These are phyloP conservation scores for Dicranocentrus wangi DNA, from an alignment of 2,888 invertebrate genomes.

Conservation along the genomic window DNA sequence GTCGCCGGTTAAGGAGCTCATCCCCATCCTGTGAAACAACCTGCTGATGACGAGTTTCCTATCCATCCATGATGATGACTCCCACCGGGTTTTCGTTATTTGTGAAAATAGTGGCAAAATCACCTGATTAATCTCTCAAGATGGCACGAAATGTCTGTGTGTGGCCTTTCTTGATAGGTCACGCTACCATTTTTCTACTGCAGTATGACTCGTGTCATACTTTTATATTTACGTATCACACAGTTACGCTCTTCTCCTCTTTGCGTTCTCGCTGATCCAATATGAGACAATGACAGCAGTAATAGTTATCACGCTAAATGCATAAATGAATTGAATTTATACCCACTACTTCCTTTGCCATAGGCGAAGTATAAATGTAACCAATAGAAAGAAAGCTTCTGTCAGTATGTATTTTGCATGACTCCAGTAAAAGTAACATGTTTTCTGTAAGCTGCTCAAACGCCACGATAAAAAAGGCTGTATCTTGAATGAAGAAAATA, in stretches of 20 bases:
- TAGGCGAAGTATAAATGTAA: neutral
- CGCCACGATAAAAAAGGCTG: too few relatives aligned
- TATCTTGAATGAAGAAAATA: too few relatives aligned
- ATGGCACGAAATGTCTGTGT: slow-evolving; percentile 34
- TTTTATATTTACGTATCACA: neutral
- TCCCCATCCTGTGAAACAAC: too few relatives aligned
- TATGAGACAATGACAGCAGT: neutral
- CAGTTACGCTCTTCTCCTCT: neutral
- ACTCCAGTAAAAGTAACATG: too few relatives aligned
- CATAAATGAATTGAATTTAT: neutral
- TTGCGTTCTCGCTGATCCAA: too few relatives aligned
- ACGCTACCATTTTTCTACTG: slow-evolving; percentile 14
- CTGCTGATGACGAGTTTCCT: too few relatives aligned
- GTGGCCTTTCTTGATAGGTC: slow-evolving; percentile 38
- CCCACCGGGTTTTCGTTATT: too few relatives aligned
- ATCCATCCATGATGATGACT: too few relatives aligned
- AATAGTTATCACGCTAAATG: neutral
- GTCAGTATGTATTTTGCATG: too few relatives aligned
- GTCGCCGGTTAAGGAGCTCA: too few relatives aligned
- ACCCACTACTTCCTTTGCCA: neutral
- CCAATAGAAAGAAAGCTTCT: too few relatives aligned
- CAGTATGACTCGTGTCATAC: neutral
- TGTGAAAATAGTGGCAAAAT: neutral
- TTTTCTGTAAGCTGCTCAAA: too few relatives aligned
- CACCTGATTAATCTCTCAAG: neutral